These are phyloP conservation scores for Cheilosia impressa DNA, from an alignment of 2,888 invertebrate species.

Conservation along the genomic window DNA sequence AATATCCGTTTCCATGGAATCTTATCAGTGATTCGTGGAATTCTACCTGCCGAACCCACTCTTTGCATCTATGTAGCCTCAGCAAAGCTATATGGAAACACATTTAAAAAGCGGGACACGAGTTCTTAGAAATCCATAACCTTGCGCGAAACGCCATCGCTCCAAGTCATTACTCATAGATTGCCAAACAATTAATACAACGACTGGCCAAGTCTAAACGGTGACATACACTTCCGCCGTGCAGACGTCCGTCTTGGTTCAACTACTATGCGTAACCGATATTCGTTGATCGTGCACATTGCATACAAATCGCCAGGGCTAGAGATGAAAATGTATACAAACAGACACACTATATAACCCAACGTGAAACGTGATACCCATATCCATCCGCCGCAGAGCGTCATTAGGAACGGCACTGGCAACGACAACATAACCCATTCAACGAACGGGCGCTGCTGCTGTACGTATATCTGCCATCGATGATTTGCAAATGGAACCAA, in stretches of 20 bases:
- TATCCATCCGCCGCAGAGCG: conserved; percentile 4
- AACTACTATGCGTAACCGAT: conserved; percentile 67
- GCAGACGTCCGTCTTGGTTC: conserved; percentile 32
- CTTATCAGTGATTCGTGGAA: background rate
- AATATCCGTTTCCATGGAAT: background rate
- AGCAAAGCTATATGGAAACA: background rate
- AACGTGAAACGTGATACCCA: conserved; percentile 28
- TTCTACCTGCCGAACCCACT: conserved; percentile 2
- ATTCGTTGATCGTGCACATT: conserved; percentile 43
- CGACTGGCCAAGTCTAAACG: conserved; percentile 33
- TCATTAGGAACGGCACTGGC: conserved; percentile 49
- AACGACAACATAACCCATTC: conserved; percentile 38
- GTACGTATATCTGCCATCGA: conserved; percentile 55
- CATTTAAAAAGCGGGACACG: conserved; percentile 18
- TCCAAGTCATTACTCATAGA: conserved; percentile 4
- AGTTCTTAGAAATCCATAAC: conserved; percentile 19
- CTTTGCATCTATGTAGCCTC: background rate
- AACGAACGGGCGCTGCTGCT: conserved; percentile 11
- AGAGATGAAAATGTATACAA: conserved; percentile 23
- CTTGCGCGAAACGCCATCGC: conserved; percentile 2
- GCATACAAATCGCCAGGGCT: conserved; percentile 57
- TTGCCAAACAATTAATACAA: background rate
- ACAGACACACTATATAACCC: conserved; percentile 27
- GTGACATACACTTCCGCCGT: conserved; percentile 52
- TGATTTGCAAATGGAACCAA: conserved; percentile 70